A percentile compares a stretch with the other conserved stretches of the same genome.
These are phyloP conservation scores for Fratercula arctica DNA, from an alignment of 2,797 vertebrate genomes.

Conservation along the genomic window DNA sequence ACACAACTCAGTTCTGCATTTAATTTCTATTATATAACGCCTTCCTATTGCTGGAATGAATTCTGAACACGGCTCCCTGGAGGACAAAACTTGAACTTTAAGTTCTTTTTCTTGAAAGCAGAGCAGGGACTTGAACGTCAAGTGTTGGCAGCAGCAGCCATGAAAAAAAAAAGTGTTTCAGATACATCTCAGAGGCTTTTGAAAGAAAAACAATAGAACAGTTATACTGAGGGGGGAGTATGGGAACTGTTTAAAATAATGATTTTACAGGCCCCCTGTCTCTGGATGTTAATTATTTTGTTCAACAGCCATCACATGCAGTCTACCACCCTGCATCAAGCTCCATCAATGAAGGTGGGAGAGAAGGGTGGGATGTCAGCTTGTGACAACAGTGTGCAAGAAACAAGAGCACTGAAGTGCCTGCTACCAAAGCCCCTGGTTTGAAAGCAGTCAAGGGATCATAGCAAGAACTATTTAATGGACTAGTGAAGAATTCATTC, in stretches of 20 bases:
- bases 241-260: background rate
- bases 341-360: background rate
- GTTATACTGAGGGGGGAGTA: background rate
- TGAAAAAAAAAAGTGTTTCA: background rate
- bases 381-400: background rate
- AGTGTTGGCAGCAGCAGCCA: background rate
- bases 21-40: background rate
- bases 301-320: background rate
- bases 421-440: background rate
- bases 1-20: background rate
- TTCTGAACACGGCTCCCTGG: background rate
- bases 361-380: background rate
- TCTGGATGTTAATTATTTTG: background rate
- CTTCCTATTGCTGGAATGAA: background rate
- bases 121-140: background rate
- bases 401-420: background rate
- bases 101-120: background rate
- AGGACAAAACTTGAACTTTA: background rate
- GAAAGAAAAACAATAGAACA: background rate
- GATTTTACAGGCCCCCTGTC: background rate
- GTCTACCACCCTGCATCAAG: background rate
- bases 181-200: background rate
- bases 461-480: background rate
- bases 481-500: background rate
- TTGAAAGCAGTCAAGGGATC: background rate